These are phyloP conservation scores for Carpatolechia fugitivella DNA, from an alignment of 2,888 invertebrate genomes.

Conservation along the genomic window DNA sequence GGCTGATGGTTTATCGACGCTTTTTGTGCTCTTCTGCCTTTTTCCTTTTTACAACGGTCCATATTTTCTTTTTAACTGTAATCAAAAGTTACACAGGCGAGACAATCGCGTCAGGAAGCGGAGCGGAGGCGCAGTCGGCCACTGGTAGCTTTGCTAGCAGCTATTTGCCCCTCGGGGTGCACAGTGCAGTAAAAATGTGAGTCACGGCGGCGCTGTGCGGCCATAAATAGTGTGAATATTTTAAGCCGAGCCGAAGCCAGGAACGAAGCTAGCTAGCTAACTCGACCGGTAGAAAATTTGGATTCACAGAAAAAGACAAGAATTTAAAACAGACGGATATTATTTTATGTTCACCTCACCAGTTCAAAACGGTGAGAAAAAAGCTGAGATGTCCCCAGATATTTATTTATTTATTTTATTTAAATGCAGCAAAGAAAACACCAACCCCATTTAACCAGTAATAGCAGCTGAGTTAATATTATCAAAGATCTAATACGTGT, in stretches of 20 bases:
- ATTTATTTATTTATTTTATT: too few relatives aligned
- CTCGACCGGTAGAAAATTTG: not conserved
- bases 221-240: conserved; percentile 18
- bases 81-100: not conserved
- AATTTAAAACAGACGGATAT: not conserved
- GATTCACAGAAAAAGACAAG: not conserved
- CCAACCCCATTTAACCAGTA: too few relatives aligned
- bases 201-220: conserved; percentile 6
- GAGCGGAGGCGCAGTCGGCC: not conserved
- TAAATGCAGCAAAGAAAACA: too few relatives aligned
- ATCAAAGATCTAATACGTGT: too few relatives aligned
- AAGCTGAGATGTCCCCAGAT: too few relatives aligned
- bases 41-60: not conserved
- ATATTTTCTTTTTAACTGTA: conserved; percentile 4
- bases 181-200: conserved; percentile 3
- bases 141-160: not conserved
- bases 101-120: not conserved
- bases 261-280: not conserved
- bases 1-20: not conserved
- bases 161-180: not conserved
- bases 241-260: conserved; percentile 4
- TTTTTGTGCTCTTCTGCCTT: not conserved
- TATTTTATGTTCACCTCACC: too few relatives aligned
- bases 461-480: too few relatives aligned
- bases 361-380: too few relatives aligned